A percentile compares a stretch with the other conserved stretches of the same genome.
Conservation (phyloP, 2,113 vertebrate species). For the Brienomyrus brachyistius region DNA sequence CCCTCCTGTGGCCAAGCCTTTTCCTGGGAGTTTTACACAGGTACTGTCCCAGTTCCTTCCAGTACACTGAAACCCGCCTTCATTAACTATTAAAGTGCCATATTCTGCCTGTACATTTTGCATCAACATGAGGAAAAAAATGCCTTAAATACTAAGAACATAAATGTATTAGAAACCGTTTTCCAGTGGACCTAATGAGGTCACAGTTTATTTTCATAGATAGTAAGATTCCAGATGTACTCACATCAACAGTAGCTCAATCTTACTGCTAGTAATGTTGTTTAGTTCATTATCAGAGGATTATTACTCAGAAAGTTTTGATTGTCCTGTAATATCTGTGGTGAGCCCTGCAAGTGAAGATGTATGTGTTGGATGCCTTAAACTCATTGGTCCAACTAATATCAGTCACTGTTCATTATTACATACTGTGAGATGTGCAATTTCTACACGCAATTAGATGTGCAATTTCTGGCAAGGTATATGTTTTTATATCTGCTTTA, state of each 20-base stretch:
- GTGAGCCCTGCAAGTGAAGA: not conserved
- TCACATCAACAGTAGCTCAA: not conserved
- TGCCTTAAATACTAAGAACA: not conserved
- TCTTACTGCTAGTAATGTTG: not conserved
- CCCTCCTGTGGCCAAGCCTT: conserved; percentile 75
- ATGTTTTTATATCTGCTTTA: not conserved
- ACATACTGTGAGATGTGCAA: not conserved
- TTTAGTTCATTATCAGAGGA: not conserved
- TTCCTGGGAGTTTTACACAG: conserved; percentile 66
- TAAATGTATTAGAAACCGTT: not conserved
- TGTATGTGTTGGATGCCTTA: not conserved
- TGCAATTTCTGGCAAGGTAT: not conserved
- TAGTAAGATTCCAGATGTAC: not conserved
- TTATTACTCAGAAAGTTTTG: not conserved
- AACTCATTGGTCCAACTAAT: not conserved
- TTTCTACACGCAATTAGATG: not conserved
- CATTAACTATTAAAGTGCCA: not conserved
- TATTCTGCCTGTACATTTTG: not conserved
- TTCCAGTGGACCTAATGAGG: not conserved
- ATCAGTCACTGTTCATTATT: not conserved
- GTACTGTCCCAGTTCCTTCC: conserved; percentile 48
- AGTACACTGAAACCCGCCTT: conserved; percentile 50
- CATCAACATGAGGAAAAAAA: not conserved
- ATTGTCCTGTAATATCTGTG: not conserved
- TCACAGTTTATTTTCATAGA: not conserved